Evolutionary conservation across 2,113 vertebrate species (phyloP), one percentile per base, ranked within the genome.

Genomic region (Muntiacus muntjak): DNA sequence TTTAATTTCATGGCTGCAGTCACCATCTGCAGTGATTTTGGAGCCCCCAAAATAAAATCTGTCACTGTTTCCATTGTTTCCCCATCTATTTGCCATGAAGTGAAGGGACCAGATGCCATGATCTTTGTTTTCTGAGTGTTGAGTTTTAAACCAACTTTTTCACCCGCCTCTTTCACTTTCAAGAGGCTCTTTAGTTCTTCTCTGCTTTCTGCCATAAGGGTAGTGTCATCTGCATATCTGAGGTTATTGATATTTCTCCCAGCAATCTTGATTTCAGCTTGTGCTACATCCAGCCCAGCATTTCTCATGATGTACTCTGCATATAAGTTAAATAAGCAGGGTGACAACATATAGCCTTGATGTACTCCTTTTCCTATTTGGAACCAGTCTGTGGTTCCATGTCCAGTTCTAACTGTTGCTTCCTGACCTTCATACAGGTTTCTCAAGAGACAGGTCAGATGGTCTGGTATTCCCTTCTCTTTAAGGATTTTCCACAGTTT

Each of bases 211-310:
- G 3, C 8, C 64, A 21, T 21, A 71, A 71, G 1, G 17, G 17
- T 71, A 10, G 9, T 36, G 9, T 71, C n/a, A 67, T 67, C 64
- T 67, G 54, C 19, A 7, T 19, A 36, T 36, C 33, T 67, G 5
- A 67, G 64, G 64, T 36, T 67, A 4, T 67, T 36, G 33, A 36
- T 67, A 67, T 36, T 67, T 67, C 17, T 67, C 33, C 64, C 17
- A 21, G 33, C 33, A 67, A 36, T 11, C 17, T 67, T 67, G 64
- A 67, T 36, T 67, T 11, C 64, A 67, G 33, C 64, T 67, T 67
- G 17, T n/a, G 33, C 19, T 36, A 19, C 33, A 36, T 19, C 17
- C 8, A 36, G 2, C 16, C 33, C 1, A 0, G 17, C 33, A 21
- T 67, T 67, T 67, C 64, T 67, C 64, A 11, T 67, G 16, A 36